Base-by-base conservation (phyloP, 2,888 invertebrate genomes). In the Coelinius sp. region DNA sequence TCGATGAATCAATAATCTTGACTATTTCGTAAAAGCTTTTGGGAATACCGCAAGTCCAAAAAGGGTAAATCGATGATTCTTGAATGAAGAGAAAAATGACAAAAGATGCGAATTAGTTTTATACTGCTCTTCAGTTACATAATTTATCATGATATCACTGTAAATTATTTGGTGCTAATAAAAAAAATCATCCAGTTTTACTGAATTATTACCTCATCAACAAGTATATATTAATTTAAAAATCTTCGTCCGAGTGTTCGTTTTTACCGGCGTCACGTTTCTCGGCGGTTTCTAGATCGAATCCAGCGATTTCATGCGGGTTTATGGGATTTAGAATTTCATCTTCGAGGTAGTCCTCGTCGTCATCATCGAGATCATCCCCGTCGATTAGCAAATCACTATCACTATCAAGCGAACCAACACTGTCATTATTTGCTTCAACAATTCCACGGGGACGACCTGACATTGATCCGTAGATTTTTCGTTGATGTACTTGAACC, bases 301-400 rank as follows among this genome's bases (percentile, higher is more conserved):
- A 85, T 38, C 63, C 38, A 8, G 78, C 80, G 2, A 84, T 78
- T 24, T 83, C 84, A n/a, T 81, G 70, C n/a, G 77, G 78, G 31
- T 75, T 80, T 0, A 81, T 78, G 2, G 83, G 80, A 72, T 84
- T 84, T n/a, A 86, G 68, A 17, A 88, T 80, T 89, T 92, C 71
- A 89, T 93, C 89, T 88, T 92, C 80, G 89, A 92, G 35, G 88
- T 92, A 69, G 89, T 92, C 88, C 83, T 92, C 77, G 89, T 91
- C 88, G 85, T 91, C 88, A 84, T 91, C 88, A 86, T 89, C 90
- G n/a, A 91, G 89, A 76, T 91, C 90, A n/a, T 44, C 44, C 49
- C 90, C 91, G 80, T 91, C 92, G 66, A 91, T 90, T 66, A 91
- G 89, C 75, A 90, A 81, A 80, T 89, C 89, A 14, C 89, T 89